These are phyloP conservation scores for Trissolcus brochymenae DNA, from an alignment of 2,888 invertebrate genomes.

Conservation along the genomic window DNA sequence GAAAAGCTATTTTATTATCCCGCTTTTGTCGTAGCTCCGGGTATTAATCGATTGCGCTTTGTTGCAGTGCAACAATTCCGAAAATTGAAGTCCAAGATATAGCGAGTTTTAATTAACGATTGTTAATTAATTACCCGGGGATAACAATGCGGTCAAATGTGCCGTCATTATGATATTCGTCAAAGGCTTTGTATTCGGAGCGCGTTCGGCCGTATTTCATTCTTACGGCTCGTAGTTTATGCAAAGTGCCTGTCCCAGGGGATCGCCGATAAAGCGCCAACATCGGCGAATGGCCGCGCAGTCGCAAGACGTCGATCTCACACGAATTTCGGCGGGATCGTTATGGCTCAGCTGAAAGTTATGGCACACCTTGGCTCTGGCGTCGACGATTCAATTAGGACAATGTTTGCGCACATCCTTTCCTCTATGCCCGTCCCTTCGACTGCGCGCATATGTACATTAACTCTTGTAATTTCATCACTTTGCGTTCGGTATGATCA, in stretches of 20 bases:
- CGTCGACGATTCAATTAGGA: conserved; percentile 72
- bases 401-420: conserved; percentile 68
- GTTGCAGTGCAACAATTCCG: conserved; percentile 7
- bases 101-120: conserved; percentile 48
- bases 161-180: conserved; percentile 30
- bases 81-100: conserved; percentile 14
- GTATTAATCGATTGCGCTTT: conserved; percentile 23
- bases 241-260: conserved; percentile 31
- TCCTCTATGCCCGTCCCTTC: conserved; percentile 60
- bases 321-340: conserved; percentile 22
- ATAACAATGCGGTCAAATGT: conserved; percentile 15
- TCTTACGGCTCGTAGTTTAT: conserved; percentile 39
- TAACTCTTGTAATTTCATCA: conserved; percentile 57
- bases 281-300: conserved; percentile 36
- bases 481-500: conserved; percentile 49
- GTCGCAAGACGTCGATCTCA: conserved; percentile 16
- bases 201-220: conserved; percentile 38
- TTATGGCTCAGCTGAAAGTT: conserved; percentile 27
- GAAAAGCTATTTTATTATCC: too few species aligned
- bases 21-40: not conserved
- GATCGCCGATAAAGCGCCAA: conserved; percentile 29
- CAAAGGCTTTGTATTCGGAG: conserved; percentile 38
- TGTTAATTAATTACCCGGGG: conserved; percentile 14
- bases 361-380: conserved; percentile 56
- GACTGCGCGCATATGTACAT: conserved; percentile 58